phyloP scores from a whole-genome alignment of 2,113 vertebrate species.

The Bujurquina vittata region DNA sequence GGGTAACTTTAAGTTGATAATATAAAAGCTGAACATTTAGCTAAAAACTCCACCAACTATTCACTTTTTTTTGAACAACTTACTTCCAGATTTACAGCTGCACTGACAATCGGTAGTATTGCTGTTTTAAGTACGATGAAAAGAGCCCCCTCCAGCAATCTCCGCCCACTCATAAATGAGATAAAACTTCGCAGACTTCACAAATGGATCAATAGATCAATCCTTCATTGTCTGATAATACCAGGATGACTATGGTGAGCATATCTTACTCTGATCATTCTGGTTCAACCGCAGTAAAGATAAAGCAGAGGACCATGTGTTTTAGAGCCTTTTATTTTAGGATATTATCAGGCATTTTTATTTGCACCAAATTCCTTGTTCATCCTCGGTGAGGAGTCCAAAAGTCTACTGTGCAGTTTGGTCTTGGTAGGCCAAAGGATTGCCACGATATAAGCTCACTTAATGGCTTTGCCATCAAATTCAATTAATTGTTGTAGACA shows the following conservation, averaged over 20 bases:
- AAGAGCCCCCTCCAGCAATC: background rate
- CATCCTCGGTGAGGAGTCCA: too few species aligned
- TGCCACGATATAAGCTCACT: too few species aligned
- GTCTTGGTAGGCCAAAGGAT: too few species aligned
- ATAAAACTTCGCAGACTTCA: background rate
- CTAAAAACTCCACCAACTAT: background rate
- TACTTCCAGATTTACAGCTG: background rate
- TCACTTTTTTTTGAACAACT: background rate
- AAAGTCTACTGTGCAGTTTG: too few species aligned
- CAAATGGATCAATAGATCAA: background rate
- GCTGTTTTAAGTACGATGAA: background rate
- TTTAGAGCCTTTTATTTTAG: too few species aligned
- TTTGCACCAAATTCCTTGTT: too few species aligned
- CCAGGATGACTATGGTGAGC: rapidly evolving
- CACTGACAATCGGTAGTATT: background rate
- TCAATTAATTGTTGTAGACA: too few species aligned
- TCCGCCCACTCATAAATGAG: background rate
- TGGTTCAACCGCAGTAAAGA: too few species aligned
- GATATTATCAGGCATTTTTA: too few species aligned
- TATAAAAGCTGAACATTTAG: background rate
- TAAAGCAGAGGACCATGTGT: too few species aligned
- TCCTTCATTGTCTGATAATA: background rate
- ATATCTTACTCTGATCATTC: too few species aligned
- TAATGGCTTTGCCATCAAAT: too few species aligned
- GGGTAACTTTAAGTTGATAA: background rate